These are phyloP conservation scores for Aphidius gifuensis DNA, from an alignment of 1,140 invertebrate species.

Conservation along the genomic window DNA sequence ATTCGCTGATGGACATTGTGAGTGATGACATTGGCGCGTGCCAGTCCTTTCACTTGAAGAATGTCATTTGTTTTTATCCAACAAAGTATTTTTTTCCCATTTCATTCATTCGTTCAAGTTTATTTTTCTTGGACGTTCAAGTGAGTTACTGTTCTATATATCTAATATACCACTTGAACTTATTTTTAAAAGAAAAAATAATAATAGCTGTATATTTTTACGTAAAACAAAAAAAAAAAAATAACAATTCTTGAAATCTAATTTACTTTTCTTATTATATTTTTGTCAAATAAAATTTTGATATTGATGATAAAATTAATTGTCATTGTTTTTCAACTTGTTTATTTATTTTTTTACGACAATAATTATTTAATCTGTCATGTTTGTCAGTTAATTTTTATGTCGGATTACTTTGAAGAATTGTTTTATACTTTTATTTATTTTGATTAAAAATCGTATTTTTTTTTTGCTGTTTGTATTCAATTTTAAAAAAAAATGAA, in stretches of 20 bases:
- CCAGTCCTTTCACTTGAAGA: constrained; percentile 23
- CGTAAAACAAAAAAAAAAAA: too few species aligned
- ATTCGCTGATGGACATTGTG: constrained; percentile 24
- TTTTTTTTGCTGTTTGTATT: too few species aligned
- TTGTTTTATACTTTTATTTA: constrained; percentile 3
- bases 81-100: not conserved
- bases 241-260: too few species aligned
- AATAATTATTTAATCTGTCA: constrained; percentile 10
- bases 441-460: not conserved
- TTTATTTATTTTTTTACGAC: too few species aligned
- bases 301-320: too few species aligned
- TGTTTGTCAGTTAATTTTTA: constrained; percentile 28
- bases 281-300: too few species aligned
- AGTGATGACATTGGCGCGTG: constrained; percentile 43
- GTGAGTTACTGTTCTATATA: too few species aligned
- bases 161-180: too few species aligned
- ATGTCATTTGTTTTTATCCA: constrained; percentile 43
- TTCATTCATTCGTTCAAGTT: not conserved
- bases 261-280: too few species aligned
- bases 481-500: not conserved
- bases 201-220: too few species aligned
- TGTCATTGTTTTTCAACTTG: too few species aligned
- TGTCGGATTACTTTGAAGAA: constrained; percentile 10
- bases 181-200: too few species aligned
- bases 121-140: not conserved